Evolutionary conservation across 2,888 invertebrate genomes (phyloP).

Genomic region (Tortrix viridana): DNA sequence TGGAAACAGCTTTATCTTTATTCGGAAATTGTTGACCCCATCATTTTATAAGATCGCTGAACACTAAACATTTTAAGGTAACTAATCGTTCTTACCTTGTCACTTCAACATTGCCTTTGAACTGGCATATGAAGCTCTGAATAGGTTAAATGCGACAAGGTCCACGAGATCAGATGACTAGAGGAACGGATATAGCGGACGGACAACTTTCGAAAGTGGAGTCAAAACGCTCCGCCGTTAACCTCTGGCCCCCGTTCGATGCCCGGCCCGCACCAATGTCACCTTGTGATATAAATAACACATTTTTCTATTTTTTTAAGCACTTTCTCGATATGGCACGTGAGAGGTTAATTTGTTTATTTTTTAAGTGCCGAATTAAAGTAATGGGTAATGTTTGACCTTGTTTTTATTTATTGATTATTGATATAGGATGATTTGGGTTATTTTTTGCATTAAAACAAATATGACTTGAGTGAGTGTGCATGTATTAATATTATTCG

Average conservation of each 20-base stretch:
- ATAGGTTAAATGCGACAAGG: too few species aligned
- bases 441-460: neutral
- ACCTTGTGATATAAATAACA: slow-evolving; percentile 27
- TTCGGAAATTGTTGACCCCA: slow-evolving; percentile 48
- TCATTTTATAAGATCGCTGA: slow-evolving; percentile 18
- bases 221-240: slow-evolving; percentile 41
- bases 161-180: slow-evolving; percentile 44
- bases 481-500: too few species aligned
- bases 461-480: too few species aligned
- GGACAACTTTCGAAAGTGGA: slow-evolving; percentile 63
- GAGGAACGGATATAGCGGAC: slow-evolving; percentile 51
- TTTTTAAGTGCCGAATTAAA: slow-evolving; percentile 26
- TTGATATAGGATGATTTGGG: neutral
- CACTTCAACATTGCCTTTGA: too few species aligned
- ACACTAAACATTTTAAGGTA: too few species aligned
- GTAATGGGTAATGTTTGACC: slow-evolving; percentile 3
- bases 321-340: slow-evolving; percentile 29
- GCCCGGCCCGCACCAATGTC: slow-evolving; percentile 26
- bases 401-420: neutral
- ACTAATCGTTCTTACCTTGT: too few species aligned
- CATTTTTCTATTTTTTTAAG: slow-evolving; percentile 17
- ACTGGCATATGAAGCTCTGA: too few species aligned
- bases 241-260: slow-evolving; percentile 49
- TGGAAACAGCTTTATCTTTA: slow-evolving; percentile 30
- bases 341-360: slow-evolving; percentile 32